Base-by-base conservation (phyloP, 2,113 vertebrate genomes). In the Caretta caretta region DNA sequence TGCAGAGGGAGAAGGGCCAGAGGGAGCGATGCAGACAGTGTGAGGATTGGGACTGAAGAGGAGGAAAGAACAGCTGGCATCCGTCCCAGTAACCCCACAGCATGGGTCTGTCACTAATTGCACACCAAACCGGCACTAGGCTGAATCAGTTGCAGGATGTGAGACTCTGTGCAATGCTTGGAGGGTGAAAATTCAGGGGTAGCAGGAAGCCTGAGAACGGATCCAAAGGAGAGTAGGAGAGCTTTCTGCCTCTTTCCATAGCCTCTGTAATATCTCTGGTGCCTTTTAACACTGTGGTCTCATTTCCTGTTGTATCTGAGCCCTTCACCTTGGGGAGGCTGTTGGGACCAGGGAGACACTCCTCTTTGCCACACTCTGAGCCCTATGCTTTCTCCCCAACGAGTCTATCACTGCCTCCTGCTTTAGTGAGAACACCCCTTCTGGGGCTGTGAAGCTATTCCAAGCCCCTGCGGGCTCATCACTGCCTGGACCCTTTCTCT, bases 381-480 rank as follows among this genome's bases (percentile, higher is more conserved):
- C 50, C 54, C 50, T 56, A 1, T 48, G 1, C 2, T 3, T 0
- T 0, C 83, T 84, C 81, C 35, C 78, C 38, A 22, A 14, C 42
- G 19, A 84, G 12, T 62, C 62, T 83, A 83, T 72, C 86, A 83
- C 42, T n/a, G 24, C 50, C 69, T 56, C 49, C 69, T 56, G 51
- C 27, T 11, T 80, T 0, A 1, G 35, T 53, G 50, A 57, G 19
- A 38, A 20, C 31, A 79, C 29, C 72, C 42, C 72, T 25, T 10
- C 11, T 24, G 22, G 72, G 72, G 38, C 72, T 46, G 22, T 11
- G 38, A 42, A 76, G 38, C n/a, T 27, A 14, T 48, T 48, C 75
- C 75, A 24, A 78, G 11, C 42, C 38, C 75, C 75, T 78, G 75
- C 5, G 6, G 24, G 42, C 25, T 78, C 75, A 24, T 78, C 75